phyloP scores from a whole-genome alignment of 2,113 vertebrate species.

The Aviceda subcristata region DNA sequence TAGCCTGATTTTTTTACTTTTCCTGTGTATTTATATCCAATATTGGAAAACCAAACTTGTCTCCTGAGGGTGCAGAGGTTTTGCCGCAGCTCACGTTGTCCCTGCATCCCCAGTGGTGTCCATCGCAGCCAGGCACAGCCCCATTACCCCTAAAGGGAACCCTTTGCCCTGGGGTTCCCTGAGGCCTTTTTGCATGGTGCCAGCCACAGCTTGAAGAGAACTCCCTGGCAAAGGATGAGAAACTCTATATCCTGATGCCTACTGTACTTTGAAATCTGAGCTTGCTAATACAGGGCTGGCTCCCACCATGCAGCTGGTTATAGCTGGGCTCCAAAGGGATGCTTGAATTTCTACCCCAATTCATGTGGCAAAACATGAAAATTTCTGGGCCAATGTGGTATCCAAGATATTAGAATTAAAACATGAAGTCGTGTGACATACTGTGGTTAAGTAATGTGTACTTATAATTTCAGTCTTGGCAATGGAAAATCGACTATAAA shows the following conservation, averaged over 20 bases:
- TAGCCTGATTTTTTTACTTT: neutral
- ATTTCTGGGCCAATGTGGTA: accelerated
- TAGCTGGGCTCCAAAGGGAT: neutral
- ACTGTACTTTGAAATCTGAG: neutral
- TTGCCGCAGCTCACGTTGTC: neutral
- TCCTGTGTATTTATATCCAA: neutral
- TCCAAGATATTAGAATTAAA: neutral
- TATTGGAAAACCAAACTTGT: neutral
- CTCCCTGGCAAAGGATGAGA: neutral
- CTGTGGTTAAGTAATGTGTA: neutral
- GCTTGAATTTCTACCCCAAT: neutral
- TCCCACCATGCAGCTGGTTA: neutral
- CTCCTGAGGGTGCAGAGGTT: neutral
- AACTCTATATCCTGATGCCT: neutral
- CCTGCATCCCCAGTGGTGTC: neutral
- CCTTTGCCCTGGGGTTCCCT: neutral
- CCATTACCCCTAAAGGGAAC: neutral
- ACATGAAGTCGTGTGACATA: accelerated
- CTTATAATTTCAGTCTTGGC: conserved; percentile 73
- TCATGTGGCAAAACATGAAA: neutral
- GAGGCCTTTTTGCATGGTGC: neutral
- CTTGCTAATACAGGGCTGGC: neutral
- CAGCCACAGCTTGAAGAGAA: neutral
- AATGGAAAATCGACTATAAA: conserved; percentile 72
- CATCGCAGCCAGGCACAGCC: neutral